Base-by-base conservation (phyloP, 2,113 vertebrate species). In the Sceloporus tristichus region DNA sequence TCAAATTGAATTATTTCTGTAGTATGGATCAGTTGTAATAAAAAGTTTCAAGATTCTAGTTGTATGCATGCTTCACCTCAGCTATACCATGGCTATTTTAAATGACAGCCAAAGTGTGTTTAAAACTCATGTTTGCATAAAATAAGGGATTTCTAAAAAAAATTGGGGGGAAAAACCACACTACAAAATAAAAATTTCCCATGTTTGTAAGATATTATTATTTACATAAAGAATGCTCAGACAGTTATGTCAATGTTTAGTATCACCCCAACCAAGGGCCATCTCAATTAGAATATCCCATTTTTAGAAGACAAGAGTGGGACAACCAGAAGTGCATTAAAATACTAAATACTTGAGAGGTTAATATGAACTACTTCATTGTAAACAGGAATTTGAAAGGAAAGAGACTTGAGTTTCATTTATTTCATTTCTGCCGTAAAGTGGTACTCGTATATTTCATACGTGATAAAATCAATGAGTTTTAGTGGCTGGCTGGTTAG, bases 321-420 rank as follows among this genome's bases (percentile, higher is more conserved):
- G 88, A 82, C 75, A 34, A 87, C n/a, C 85, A 18, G 81, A 91
- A 79, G 85, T 79, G 4, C 90, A 75, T 16, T 27, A 68, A 90
- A 68, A 53, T 78, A 25, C 25, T 42, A 23, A 78, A 54, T 27
- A 78, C 25, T 25, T 77, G 21, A 77, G 74, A 23, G 40, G 42
- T 25, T 25, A 77, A 77, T 76, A 76, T 21, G 74, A 21, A 18
- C 74, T 38, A 3, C 7, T 40, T 76, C 71, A 2, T 73, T 87
- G 89, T 82, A n/a, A n/a, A 73, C 10, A n/a, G 29, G n/a, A 9
- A n/a, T 34, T n/a, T 73, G 70, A n/a, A 73, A 73, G 70, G n/a
- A n/a, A 73, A 73, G 29, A 29, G 29, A 14, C n/a, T n/a, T 13
- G 29, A 29, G 70, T 34, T 73, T 70, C 9, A 2, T 73, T 73